phyloP scores from a whole-genome alignment of 2,888 invertebrate genomes.

The Ypsolopha sequella region DNA sequence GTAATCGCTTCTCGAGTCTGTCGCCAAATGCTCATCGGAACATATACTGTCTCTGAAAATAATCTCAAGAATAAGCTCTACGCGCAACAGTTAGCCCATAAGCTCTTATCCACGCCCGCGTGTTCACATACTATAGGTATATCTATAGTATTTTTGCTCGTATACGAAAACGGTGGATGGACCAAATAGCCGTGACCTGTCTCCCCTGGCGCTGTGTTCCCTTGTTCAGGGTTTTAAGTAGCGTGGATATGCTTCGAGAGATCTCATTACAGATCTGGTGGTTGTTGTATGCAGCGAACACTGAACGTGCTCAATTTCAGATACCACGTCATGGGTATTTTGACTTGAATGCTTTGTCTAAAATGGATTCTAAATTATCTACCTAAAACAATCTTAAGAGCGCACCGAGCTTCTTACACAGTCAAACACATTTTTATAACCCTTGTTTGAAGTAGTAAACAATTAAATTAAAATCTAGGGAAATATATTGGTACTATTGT shows the following conservation, averaged over 20 bases:
- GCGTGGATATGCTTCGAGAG: constrained; percentile 1
- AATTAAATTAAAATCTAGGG: no score
- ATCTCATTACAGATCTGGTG: constrained; percentile 8
- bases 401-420: no score
- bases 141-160: not conserved
- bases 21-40: constrained; percentile 24
- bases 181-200: constrained; percentile 12
- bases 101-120: constrained; percentile 20
- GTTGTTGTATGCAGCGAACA: not conserved
- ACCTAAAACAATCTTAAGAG: no score
- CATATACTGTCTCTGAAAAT: constrained; percentile 31
- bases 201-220: constrained; percentile 3
- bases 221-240: not conserved
- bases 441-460: no score
- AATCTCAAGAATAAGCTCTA: constrained; percentile 18
- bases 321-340: not conserved
- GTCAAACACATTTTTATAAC: no score
- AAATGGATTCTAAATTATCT: no score
- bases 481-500: no score
- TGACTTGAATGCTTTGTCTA: no score
- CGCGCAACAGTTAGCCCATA: constrained; percentile 54
- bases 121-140: not conserved
- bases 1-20: constrained; percentile 14
- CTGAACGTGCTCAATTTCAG: constrained; percentile 7
- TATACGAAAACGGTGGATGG: not conserved